Evolutionary conservation across 64 coral and sea anemone species (phyloP).

Genomic region (Anthopleura sola): DNA sequence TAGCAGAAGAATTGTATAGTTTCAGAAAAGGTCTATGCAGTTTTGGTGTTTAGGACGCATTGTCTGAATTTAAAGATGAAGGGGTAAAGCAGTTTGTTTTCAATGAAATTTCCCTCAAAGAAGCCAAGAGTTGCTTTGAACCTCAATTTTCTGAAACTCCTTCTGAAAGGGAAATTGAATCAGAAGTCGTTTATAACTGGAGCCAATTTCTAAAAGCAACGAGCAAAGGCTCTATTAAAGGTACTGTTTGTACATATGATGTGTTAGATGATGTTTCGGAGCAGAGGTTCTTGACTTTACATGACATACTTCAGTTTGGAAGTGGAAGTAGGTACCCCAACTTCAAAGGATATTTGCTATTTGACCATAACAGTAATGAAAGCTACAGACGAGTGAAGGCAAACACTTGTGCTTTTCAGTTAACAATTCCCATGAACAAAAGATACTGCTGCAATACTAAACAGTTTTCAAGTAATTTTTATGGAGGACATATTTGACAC

Average conservation of each 20-base stretch:
- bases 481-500: conserved; percentile 43
- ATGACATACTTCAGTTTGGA: conserved; percentile 64
- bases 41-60: conserved; percentile 48
- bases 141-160: neutral
- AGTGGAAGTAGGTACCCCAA: conserved; percentile 42
- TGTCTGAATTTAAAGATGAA: conserved; percentile 35
- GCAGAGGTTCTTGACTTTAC: neutral
- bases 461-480: conserved; percentile 34
- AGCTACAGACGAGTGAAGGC: conserved; percentile 31
- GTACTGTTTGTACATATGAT: neutral
- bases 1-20: conserved; percentile 43
- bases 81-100: neutral
- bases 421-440: conserved; percentile 54
- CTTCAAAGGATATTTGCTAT: conserved; percentile 44
- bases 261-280: neutral
- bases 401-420: conserved; percentile 54
- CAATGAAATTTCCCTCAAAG: neutral
- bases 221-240: neutral
- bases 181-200: conserved; percentile 63
- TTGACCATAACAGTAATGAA: conserved; percentile 31
- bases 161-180: conserved; percentile 46
- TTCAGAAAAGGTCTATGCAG: conserved; percentile 38
- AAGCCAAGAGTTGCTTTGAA: neutral
- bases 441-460: conserved; percentile 34
- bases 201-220: conserved; percentile 14